A percentile compares a stretch with the other conserved stretches of the same genome.
These are phyloP conservation scores for Elephas maximus DNA, from an alignment of 2,113 vertebrate species.

Conservation along the genomic window DNA sequence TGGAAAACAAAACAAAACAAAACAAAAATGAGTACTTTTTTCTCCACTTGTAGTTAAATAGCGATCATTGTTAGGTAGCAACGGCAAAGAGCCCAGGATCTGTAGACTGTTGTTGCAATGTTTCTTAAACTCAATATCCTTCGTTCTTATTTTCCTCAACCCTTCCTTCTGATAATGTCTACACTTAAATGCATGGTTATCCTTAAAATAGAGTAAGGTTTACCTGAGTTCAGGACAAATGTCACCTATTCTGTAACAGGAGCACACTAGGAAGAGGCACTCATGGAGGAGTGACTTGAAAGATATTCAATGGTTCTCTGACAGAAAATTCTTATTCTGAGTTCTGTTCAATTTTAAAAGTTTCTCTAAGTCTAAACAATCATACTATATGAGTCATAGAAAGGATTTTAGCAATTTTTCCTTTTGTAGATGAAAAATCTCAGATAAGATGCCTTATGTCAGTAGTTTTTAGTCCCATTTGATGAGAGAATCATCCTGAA, in stretches of 20 bases:
- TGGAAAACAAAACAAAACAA: not conserved
- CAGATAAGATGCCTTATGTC: not conserved
- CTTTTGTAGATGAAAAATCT: not conserved
- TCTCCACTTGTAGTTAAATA: constrained; percentile 13
- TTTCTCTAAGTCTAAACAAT: not conserved
- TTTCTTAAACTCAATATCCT: not conserved
- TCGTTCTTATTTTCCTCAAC: not conserved
- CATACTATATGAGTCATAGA: not conserved
- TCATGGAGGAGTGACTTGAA: not conserved
- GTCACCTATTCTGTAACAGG: not conserved
- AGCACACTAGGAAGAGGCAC: not conserved
- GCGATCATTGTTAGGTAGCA: not conserved
- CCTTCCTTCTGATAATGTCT: not conserved
- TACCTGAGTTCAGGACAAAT: not conserved
- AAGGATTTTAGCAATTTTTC: not conserved
- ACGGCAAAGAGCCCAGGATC: not conserved
- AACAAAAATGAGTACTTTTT: not conserved
- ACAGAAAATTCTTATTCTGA: not conserved
- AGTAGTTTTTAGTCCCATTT: not conserved
- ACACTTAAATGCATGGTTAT: not conserved
- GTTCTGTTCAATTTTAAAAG: not conserved
- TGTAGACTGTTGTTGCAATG: not conserved
- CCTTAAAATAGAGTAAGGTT: not conserved
- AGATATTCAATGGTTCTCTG: not conserved
- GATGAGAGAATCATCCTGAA: not conserved